Evolutionary conservation across 2,113 vertebrate species (phyloP).

Genomic region (Pygoscelis adeliae): DNA sequence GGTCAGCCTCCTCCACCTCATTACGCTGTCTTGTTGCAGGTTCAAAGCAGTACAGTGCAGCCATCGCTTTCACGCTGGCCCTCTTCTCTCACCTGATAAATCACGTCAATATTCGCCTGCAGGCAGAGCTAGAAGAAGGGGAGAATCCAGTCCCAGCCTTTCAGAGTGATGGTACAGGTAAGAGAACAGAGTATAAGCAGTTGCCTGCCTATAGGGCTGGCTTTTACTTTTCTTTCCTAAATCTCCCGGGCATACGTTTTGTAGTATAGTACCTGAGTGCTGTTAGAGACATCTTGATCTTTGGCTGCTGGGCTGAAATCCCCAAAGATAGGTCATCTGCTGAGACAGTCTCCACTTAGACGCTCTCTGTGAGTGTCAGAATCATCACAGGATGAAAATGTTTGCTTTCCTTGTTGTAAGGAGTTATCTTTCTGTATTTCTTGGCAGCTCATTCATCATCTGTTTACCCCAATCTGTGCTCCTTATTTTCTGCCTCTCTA

Average conservation of each 20-base stretch:
- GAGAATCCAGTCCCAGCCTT: conserved; percentile 88
- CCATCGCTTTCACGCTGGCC: conserved; percentile 95
- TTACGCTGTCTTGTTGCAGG: conserved; percentile 65
- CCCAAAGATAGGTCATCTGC: not conserved
- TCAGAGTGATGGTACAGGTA: conserved; percentile 80
- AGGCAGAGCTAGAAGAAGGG: conserved; percentile 92
- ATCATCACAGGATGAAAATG: not conserved
- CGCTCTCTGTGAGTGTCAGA: not conserved
- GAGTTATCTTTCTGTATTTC: not conserved
- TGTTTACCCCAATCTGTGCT: not conserved
- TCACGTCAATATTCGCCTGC: conserved; percentile 95
- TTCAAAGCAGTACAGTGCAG: conserved; percentile 95
- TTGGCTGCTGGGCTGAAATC: not conserved
- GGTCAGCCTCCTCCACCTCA: not conserved
- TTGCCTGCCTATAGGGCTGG: not conserved
- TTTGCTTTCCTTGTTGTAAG: not conserved
- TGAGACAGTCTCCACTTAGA: not conserved
- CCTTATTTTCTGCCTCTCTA: not conserved
- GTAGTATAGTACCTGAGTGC: not conserved
- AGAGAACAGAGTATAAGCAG: not conserved
- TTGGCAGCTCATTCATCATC: not conserved
- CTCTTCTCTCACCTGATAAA: conserved; percentile 98
- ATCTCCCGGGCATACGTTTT: not conserved
- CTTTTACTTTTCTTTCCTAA: not conserved
- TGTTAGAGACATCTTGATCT: not conserved